phyloP scores from a whole-genome alignment of 2,888 invertebrate genomes.

The Chaetoderma sp. region DNA sequence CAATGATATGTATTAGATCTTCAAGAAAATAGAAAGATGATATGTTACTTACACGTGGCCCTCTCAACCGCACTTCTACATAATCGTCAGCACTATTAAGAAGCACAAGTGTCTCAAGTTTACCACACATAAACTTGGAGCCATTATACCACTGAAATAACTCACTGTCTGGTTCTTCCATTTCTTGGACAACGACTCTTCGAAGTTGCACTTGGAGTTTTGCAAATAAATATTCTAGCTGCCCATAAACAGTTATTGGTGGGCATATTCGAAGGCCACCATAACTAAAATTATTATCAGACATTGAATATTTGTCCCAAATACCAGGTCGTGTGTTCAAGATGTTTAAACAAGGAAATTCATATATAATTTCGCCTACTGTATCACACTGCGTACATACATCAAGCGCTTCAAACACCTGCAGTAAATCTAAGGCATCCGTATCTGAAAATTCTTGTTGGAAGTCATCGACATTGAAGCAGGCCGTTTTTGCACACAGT shows the following conservation, averaged over 20 bases:
- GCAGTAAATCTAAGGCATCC: conserved; percentile 78
- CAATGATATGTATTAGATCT: conserved; percentile 76
- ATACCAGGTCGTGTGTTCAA: conserved; percentile 78
- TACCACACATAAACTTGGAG: conserved; percentile 78
- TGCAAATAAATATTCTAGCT: conserved; percentile 79
- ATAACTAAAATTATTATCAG: conserved; percentile 72
- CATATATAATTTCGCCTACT: conserved; percentile 80
- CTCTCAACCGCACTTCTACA: conserved; percentile 78
- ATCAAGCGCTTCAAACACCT: conserved; percentile 78
- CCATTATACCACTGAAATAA: conserved; percentile 81
- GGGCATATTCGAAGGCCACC: conserved; percentile 75
- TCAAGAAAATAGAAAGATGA: conserved; percentile 77
- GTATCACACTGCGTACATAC: conserved; percentile 79
- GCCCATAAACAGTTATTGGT: conserved; percentile 71
- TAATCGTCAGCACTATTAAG: conserved; percentile 71
- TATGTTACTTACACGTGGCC: conserved; percentile 72
- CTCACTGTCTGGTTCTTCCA: conserved; percentile 74
- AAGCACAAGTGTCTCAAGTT: conserved; percentile 78
- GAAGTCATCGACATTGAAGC: conserved; percentile 80
- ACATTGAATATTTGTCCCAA: conserved; percentile 73
- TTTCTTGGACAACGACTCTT: conserved; percentile 67
- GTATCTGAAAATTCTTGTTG: conserved; percentile 79
- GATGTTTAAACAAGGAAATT: conserved; percentile 79
- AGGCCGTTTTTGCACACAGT: conserved; percentile 74
- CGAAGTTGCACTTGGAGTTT: conserved; percentile 77